Base-by-base conservation (phyloP, 1,140 invertebrate species). In the Trichomalopsis sarcophagae region DNA sequence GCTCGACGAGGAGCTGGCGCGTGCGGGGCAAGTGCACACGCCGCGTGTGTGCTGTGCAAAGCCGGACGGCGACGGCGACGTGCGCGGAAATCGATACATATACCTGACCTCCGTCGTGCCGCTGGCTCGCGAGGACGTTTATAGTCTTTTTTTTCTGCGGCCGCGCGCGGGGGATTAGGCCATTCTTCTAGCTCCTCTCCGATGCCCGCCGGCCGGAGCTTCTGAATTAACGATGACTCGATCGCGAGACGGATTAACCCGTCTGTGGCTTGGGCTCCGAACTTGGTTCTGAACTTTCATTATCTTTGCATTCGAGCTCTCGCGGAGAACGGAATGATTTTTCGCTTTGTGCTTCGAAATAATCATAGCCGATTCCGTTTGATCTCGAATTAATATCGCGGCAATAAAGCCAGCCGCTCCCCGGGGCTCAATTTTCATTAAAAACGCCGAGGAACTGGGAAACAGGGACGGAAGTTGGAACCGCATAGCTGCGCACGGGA, bases 61-160 rank as follows among this genome's bases (percentile, higher is more conserved):
- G 13, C 11, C 23, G 55, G 27, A 27, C 27, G 27, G 27, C 27
- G 27, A 27, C 27, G 27, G 27, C 27, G 1, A 75, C 83, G 36
- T 74, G 71, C 78, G 44, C n/a, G 55, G 55, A 85, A 85, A 81
- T 85, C 84, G 79, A 85, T 85, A 81, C 33, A 17, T 50, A 62
- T 62, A 62, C 73, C 50, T 85, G 84, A 85, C 84, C 84, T 73
- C 50, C 27, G 68, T 21, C 27, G 21, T 21, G 50, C 23, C 36
- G 4, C 27, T 27, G 40, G 47, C 50, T 36, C 55, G n/a, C 74
- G 36, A 66, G 74, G 33, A 68, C 14, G 30, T 36, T 77, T 47
- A 73, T 71, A 11, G 3, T 76, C 21, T 27, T 76, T 50, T 44
- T 76, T 44, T 71, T 66, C 62, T 17, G 13, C 33, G 27, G 7